These are phyloP conservation scores for Sandelia bainsii DNA, from an alignment of 2,797 vertebrate genomes.

Conservation along the genomic window DNA sequence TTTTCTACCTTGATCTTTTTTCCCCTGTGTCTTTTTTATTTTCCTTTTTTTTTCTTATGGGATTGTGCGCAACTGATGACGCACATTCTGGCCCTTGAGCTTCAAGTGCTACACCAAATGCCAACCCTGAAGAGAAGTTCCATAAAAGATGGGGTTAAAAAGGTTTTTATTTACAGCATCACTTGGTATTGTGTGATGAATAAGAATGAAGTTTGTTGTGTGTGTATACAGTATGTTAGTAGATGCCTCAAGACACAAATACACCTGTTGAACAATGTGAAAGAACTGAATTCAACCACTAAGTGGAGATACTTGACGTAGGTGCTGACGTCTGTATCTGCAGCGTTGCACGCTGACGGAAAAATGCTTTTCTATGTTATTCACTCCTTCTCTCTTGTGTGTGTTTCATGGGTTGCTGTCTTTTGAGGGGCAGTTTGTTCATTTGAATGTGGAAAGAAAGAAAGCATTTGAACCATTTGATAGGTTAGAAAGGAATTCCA, in stretches of 20 bases:
- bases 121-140: conserved; percentile 2
- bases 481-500: neutral
- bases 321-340: conserved; percentile 43
- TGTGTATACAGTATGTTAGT: neutral
- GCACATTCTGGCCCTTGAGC: conserved; percentile 58
- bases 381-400: neutral
- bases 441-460: conserved; percentile 26
- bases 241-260: neutral
- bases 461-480: conserved; percentile 1
- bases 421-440: conserved; percentile 20
- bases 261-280: conserved; percentile 30
- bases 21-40: neutral
- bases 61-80: conserved; percentile 45
- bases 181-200: neutral
- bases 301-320: conserved; percentile 46
- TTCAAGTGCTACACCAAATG: conserved; percentile 22
- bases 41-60: neutral
- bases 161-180: neutral
- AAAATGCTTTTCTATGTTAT: neutral
- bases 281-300: neutral
- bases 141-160: conserved; percentile 37
- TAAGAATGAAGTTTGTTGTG: neutral
- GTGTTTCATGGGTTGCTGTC: conserved; percentile 6
- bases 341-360: neutral
- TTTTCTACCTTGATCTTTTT: neutral